Evolutionary conservation across 2,113 vertebrate species (phyloP).

Genomic region (Porphyrio hochstetteri): DNA sequence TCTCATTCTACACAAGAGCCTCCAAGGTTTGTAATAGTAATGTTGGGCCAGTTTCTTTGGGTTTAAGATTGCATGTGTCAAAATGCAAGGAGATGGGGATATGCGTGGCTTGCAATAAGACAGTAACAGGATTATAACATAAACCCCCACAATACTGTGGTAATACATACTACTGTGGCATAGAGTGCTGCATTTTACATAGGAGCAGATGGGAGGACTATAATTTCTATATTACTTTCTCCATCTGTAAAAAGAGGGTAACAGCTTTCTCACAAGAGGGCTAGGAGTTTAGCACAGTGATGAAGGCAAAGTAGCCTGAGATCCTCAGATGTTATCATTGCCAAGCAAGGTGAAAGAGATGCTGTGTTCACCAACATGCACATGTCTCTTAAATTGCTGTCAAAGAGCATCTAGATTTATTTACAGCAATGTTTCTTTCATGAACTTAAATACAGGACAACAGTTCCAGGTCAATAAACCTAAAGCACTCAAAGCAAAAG

Average conservation of each 20-base stretch:
- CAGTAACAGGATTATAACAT: neutral
- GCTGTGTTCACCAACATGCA: neutral
- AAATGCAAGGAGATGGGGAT: neutral
- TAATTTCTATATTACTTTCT: neutral
- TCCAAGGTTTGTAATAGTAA: neutral
- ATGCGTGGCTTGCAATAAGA: neutral
- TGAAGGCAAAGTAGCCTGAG: neutral
- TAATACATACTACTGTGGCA: neutral
- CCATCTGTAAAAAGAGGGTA: neutral
- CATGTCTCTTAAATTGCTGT: neutral
- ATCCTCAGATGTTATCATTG: neutral
- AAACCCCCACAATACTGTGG: neutral
- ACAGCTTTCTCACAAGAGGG: neutral
- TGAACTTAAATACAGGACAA: neutral
- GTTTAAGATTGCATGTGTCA: neutral
- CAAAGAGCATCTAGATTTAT: neutral
- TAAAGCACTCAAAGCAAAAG: neutral
- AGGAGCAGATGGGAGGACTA: neutral
- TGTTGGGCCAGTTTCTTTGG: neutral
- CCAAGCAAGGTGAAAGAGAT: neutral
- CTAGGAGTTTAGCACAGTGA: neutral
- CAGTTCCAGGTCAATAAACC: neutral
- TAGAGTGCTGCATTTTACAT: neutral
- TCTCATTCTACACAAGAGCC: neutral
- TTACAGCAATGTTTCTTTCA: neutral